Evolutionary conservation across 2,888 invertebrate species (phyloP).

Genomic region (Unio pictorum): DNA sequence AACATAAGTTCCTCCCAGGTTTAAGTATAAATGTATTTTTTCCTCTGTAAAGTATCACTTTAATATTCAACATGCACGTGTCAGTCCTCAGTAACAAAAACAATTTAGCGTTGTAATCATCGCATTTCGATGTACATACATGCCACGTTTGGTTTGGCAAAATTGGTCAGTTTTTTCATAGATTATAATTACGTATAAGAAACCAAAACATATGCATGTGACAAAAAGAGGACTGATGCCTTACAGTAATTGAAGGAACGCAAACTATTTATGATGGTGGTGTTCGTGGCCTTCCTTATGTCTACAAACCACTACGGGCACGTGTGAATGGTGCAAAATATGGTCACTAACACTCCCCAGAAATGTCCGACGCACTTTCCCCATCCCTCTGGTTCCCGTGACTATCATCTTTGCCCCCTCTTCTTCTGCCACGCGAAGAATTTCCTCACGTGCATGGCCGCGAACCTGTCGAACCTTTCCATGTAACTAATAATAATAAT

Average conservation of each 20-base stretch:
- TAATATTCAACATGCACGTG: no score
- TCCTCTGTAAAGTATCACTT: no score
- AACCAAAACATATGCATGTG: no score
- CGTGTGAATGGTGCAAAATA: conserved; percentile 41
- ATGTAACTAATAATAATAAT: conserved; percentile 15
- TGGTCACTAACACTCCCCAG: conserved; percentile 46
- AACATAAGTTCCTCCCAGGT: no score
- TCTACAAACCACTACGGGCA: conserved; percentile 39
- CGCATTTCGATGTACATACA: neutral
- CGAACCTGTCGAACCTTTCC: conserved; percentile 28
- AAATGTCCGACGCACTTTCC: conserved; percentile 33
- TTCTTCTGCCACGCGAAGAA: conserved; percentile 29
- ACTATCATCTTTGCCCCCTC: conserved; percentile 34
- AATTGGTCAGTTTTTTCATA: no score
- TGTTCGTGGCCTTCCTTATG: conserved; percentile 34
- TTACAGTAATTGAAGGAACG: no score
- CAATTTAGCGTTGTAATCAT: neutral
- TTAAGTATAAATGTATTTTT: no score
- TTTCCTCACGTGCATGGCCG: conserved; percentile 17
- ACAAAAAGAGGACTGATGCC: no score
- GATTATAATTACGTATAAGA: no score
- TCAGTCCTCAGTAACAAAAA: no score
- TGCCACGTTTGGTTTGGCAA: no score
- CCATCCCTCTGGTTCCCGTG: conserved; percentile 37
- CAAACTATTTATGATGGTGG: conserved; percentile 1